Base-by-base conservation (phyloP, 1,140 invertebrate genomes). In the Calliphora vicina region DNA sequence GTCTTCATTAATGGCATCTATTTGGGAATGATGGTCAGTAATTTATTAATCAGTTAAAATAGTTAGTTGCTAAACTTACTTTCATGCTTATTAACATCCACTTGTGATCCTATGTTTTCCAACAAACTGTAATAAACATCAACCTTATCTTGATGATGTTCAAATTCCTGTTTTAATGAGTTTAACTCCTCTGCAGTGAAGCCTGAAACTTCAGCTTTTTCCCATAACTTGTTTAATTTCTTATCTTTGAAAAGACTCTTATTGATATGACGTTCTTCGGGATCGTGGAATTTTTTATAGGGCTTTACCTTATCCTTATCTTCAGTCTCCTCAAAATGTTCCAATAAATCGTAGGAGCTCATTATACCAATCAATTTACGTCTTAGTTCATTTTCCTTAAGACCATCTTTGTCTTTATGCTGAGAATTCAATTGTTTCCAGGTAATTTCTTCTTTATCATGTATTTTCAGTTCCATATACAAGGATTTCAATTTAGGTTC, bases 131-230 rank as follows among this genome's bases (percentile, higher is more conserved):
- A 95, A 88, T 97, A 98, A 86, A 98, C 94, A 89, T 98, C 95
- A 25, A 99, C 93, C 91, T 98, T 98, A 84, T 98, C 95, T 91
- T 99, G 97, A 89, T 98, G 97, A 91, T 98, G 97, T 73, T 91
- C 91, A 88, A 99, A 98, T 91, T 98, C 97, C 91, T 98, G 95
- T 87, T 96, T 96, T 9, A 99, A 91, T 15, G 95, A 93, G 85
- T 95, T 91, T 23, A 99, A 86, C 91, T 99, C 97, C 86, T 96
- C 94, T 85, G 94, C 91, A 76, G 94, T 94, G 89, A 98, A 98
- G 57, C 97, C 97, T 71, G 95, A 94, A 67, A 93, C 91, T 92
- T 97, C 95, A 0, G 97, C 97, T 91, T 97, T 97, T 20, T 94
- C 92, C 97, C 97, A 99, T 1, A 99, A 91, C 86, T 96, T 94